These are phyloP conservation scores for Pelobates fuscus DNA, from an alignment of 2,113 vertebrate genomes.

Conservation along the genomic window DNA sequence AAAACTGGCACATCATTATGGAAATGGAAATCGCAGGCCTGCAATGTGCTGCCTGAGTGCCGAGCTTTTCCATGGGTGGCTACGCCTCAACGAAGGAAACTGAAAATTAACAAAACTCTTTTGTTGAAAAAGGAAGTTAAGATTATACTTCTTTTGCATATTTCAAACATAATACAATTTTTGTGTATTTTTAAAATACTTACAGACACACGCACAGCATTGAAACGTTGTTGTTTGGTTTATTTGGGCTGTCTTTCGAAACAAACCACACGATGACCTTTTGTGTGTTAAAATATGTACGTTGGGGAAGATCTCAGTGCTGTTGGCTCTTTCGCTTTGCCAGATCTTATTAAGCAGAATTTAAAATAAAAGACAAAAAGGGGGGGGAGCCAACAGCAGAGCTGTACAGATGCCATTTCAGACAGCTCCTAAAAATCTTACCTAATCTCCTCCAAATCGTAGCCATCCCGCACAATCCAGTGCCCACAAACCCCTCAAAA, in stretches of 20 bases:
- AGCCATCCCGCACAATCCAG: no score
- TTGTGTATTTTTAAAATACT: neutral
- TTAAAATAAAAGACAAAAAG: neutral
- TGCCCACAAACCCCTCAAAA: no score
- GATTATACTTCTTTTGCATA: neutral
- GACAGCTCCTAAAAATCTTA: no score
- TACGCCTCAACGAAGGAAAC: conserved; percentile 48
- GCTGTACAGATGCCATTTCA: no score
- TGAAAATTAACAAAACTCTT: conserved; percentile 24
- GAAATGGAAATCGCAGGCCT: conserved; percentile 63
- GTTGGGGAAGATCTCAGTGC: conserved; percentile 5
- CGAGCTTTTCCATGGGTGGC: conserved; percentile 48
- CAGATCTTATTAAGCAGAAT: neutral
- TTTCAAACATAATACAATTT: neutral
- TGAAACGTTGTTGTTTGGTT: neutral
- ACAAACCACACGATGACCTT: conserved; percentile 33
- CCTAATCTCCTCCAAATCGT: no score
- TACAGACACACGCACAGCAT: neutral
- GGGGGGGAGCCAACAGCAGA: no score
- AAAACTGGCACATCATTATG: conserved; percentile 60
- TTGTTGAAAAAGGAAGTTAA: neutral
- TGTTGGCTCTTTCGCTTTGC: neutral
- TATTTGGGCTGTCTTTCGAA: conserved; percentile 3
- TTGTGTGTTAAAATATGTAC: neutral
- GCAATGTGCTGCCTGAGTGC: conserved; percentile 51